phyloP scores from a whole-genome alignment of 2,113 vertebrate genomes.

The Oreocharis arfaki region DNA sequence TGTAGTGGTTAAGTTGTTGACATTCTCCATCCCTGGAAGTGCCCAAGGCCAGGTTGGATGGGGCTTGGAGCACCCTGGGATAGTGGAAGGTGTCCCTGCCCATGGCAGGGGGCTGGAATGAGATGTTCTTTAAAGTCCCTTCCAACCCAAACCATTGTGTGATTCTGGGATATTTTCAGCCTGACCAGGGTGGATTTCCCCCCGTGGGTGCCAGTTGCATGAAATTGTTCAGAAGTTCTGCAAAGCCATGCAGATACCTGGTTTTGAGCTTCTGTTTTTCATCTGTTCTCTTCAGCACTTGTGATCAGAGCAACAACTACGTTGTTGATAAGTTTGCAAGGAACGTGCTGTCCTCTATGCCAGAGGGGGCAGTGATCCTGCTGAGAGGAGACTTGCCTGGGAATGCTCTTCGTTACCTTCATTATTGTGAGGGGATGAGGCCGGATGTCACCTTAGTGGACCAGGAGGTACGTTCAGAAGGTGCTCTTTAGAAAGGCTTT shows the following conservation, averaged over 20 bases:
- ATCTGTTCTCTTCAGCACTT: slow-evolving; percentile 70
- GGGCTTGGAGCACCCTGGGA: background rate
- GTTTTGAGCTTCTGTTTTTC: background rate
- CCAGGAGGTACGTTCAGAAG: slow-evolving; percentile 84
- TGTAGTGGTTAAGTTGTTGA: background rate
- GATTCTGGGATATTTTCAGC: background rate
- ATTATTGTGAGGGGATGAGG: slow-evolving; percentile 87
- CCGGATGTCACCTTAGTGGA: slow-evolving; percentile 89
- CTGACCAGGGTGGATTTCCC: background rate
- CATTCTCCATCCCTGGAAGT: background rate
- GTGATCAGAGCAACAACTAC: slow-evolving; percentile 85
- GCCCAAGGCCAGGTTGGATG: background rate
- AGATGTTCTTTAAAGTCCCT: background rate
- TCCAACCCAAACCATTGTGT: background rate
- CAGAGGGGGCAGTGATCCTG: slow-evolving; percentile 81
- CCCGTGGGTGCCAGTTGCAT: background rate
- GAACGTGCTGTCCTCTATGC: slow-evolving; percentile 86
- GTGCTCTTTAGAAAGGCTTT: background rate
- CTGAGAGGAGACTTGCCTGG: slow-evolving; percentile 94
- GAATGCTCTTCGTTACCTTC: slow-evolving; percentile 90
- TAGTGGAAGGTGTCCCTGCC: background rate
- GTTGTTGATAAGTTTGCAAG: slow-evolving; percentile 87
- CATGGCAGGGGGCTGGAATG: background rate
- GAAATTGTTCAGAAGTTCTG: background rate
- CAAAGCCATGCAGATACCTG: background rate